Percentiles rank a stretch among this genome's conserved stretches.
Evolutionary conservation across 2,888 invertebrate genomes (phyloP).

Genomic region (Cryptosula pallasiana): DNA sequence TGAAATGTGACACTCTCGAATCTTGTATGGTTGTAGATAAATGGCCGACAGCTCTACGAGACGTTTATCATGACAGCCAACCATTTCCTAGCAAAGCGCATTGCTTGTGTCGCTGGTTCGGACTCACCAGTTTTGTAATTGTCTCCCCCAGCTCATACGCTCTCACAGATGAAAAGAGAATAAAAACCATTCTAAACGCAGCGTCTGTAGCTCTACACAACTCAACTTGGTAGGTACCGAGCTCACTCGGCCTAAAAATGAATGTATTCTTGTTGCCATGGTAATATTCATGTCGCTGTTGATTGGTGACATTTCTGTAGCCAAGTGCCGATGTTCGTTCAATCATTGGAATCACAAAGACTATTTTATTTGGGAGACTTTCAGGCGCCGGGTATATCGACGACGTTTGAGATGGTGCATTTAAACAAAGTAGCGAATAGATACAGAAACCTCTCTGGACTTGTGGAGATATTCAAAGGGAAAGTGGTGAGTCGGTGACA

Average conservation of each 20-base stretch:
- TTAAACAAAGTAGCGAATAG: conserved; percentile 73
- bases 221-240: conserved; percentile 64
- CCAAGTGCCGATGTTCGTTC: conserved; percentile 78
- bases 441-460: conserved; percentile 71
- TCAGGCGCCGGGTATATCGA: conserved; percentile 69
- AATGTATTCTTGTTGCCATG: too few species aligned
- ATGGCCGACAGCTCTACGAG: conserved; percentile 55
- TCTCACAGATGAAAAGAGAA: conserved; percentile 57
- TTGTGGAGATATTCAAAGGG: conserved; percentile 81
- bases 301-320: too few species aligned
- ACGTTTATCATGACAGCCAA: conserved; percentile 59
- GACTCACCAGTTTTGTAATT: conserved; percentile 75
- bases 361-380: conserved; percentile 69
- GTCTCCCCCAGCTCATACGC: conserved; percentile 61
- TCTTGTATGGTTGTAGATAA: too few species aligned
- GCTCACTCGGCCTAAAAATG: too few species aligned
- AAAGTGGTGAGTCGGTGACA: conserved; percentile 65
- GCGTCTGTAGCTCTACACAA: conserved; percentile 76
- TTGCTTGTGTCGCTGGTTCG: conserved; percentile 59
- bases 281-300: too few species aligned
- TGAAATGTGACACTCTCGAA: too few species aligned
- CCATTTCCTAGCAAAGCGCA: conserved; percentile 61
- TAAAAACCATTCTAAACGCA: conserved; percentile 75
- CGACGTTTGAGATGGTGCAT: conserved; percentile 85
- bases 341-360: conserved; percentile 75